Conservation (phyloP, 2,888 invertebrate species). For the Conchocele bisecta region DNA sequence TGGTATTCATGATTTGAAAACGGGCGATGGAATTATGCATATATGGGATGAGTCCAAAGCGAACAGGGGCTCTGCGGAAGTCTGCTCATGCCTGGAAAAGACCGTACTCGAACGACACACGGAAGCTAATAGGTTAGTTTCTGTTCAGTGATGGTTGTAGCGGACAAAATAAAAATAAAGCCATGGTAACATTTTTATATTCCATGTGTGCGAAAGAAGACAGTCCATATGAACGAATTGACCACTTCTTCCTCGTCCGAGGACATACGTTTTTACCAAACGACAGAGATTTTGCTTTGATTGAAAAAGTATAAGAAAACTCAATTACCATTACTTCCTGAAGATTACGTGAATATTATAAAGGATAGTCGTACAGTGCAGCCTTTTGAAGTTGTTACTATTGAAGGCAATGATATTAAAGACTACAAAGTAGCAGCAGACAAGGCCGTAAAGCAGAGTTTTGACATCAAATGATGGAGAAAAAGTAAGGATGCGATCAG, state of each 20-base stretch:
- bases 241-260: neutral
- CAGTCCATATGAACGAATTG: neutral
- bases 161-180: constrained; percentile 7
- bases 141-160: neutral
- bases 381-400: neutral
- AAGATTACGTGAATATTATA: neutral
- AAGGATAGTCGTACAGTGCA: neutral
- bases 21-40: constrained; percentile 25
- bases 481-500: constrained; percentile 8
- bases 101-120: constrained; percentile 8
- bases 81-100: constrained; percentile 22
- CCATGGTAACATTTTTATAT: neutral
- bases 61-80: constrained; percentile 30
- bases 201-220: neutral
- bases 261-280: neutral
- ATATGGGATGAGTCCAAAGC: constrained; percentile 25
- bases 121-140: neutral
- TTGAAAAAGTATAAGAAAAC: neutral
- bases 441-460: neutral
- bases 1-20: constrained; percentile 32
- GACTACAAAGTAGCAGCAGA: neutral
- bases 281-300: neutral
- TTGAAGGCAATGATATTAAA: neutral
- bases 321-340: neutral
- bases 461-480: neutral